A percentile compares a stretch with the other conserved stretches of the same genome.
Conservation (phyloP, 2,888 invertebrate genomes). For the Agonopterix subpropinquella region DNA sequence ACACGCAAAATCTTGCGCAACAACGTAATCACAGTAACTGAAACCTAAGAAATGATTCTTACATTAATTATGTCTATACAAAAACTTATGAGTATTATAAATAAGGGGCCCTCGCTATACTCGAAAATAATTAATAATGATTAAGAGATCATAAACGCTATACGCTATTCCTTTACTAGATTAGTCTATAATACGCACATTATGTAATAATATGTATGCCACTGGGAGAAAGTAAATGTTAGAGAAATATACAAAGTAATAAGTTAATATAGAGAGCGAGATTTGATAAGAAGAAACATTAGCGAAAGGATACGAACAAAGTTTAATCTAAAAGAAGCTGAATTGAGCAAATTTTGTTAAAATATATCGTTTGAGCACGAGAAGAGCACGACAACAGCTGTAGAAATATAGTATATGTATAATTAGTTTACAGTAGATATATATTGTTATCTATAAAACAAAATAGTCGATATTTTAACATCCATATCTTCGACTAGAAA, state of each 20-base stretch:
- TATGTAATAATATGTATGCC: slow-evolving; percentile 55
- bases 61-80: slow-evolving; percentile 51
- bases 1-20: slow-evolving; percentile 15
- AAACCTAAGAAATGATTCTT: slow-evolving; percentile 38
- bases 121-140: slow-evolving; percentile 74
- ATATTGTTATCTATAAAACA: slow-evolving; percentile 30
- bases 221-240: slow-evolving; percentile 42
- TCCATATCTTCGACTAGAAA: slow-evolving; percentile 69
- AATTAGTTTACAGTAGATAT: slow-evolving; percentile 30
- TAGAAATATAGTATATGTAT: slow-evolving; percentile 31
- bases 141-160: slow-evolving; percentile 75
- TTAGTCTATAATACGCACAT: slow-evolving; percentile 65
- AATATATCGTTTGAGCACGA: slow-evolving; percentile 69
- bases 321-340: slow-evolving; percentile 29
- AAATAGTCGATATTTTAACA: slow-evolving; percentile 53
- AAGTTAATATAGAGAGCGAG: slow-evolving; percentile 25
- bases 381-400: slow-evolving; percentile 56
- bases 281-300: neutral
- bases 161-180: slow-evolving; percentile 60
- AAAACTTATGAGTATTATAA: slow-evolving; percentile 75
- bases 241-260: slow-evolving; percentile 35
- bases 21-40: slow-evolving; percentile 43
- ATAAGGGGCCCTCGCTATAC: slow-evolving; percentile 59
- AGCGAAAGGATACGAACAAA: neutral
- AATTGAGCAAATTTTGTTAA: slow-evolving; percentile 72